Evolutionary conservation across 2,797 vertebrate species (phyloP), one percentile per base, ranked within the genome.

Genomic region (Melanotaenia trifasciata): DNA sequence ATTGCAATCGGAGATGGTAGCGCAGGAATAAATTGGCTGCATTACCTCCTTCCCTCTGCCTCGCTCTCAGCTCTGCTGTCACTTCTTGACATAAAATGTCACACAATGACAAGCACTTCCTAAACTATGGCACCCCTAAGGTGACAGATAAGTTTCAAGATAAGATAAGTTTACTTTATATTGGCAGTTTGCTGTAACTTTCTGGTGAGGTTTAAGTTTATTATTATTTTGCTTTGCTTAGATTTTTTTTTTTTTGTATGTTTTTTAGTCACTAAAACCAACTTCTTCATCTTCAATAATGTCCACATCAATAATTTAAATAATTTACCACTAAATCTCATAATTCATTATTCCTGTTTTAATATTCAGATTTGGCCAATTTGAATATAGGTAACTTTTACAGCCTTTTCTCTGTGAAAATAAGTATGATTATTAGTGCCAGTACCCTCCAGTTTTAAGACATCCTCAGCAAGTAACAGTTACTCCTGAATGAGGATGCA

Each of bases 1-100:
- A 58, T 70, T 51, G 79, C 83, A 79, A 83, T 87, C 58, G 51
- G 74, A 82, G 71, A 76, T 61, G 76, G 78, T 59, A 72, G 76
- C 47, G 2, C 56, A 14, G 58, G 67, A 87, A 74, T 84, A 91
- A 89, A 92, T 92, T 90, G 74, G 72, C 53, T 8, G 56, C 60
- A 12, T 76, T 79, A 43, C 69, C 65, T 81, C 81, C 74, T 81
- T 60, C 51, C 70, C 24, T 70, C 51, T 1, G 10, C 63, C 57
- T 60, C 12, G 0, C 26, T 70, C 64, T 89, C 74, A 83, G 78
- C 83, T 86, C 78, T 61, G 74, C 73, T 53, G 53, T 72, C 51
- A 8, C 53, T 72, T 62, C 53, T n/a, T 76, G 81, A 71, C 78
- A 81, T 20, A 3, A 67, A 81, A 90, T 85, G 86, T 85, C 85